Evolutionary conservation across 1,140 invertebrate genomes (phyloP).

Genomic region (Drosophila sulfurigaster): DNA sequence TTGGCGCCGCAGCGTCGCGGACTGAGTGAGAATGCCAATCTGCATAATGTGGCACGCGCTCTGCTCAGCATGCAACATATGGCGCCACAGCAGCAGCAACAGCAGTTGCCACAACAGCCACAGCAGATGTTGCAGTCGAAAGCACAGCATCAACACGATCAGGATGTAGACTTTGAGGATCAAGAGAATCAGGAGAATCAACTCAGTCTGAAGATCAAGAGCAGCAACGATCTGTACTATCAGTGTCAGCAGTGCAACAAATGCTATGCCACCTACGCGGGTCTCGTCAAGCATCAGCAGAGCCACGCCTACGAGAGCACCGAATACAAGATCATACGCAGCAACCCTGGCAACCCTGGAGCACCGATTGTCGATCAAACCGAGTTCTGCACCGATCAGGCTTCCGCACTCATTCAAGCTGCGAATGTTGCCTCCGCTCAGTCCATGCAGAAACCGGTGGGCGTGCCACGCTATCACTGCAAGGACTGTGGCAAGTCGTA

Average conservation of each 20-base stretch:
- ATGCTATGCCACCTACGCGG: constrained; percentile 97
- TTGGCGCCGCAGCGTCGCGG: constrained; percentile 54
- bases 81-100: constrained; percentile 42
- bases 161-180: constrained; percentile 22
- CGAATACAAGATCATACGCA: constrained; percentile 82
- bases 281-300: constrained; percentile 97
- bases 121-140: background rate
- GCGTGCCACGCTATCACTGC: constrained; percentile 92
- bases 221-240: constrained; percentile 80
- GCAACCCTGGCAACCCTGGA: constrained; percentile 56
- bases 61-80: constrained; percentile 77
- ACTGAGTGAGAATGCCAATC: constrained; percentile 72
- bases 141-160: constrained; percentile 2
- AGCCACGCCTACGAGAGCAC: constrained; percentile 92
- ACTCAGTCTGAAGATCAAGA: constrained; percentile 71
- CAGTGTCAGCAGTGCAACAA: constrained; percentile 90
- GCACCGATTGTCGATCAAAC: constrained; percentile 71
- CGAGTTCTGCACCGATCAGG: constrained; percentile 78
- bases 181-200: constrained; percentile 48
- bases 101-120: constrained; percentile 14
- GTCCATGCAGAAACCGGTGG: constrained; percentile 80
- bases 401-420: constrained; percentile 75
- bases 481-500: constrained; percentile 97
- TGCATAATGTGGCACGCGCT: constrained; percentile 78
- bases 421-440: constrained; percentile 73